Evolutionary conservation across 2,888 invertebrate species (phyloP), one percentile per base, ranked within the genome.

Genomic region (Muschampia plurimacula): DNA sequence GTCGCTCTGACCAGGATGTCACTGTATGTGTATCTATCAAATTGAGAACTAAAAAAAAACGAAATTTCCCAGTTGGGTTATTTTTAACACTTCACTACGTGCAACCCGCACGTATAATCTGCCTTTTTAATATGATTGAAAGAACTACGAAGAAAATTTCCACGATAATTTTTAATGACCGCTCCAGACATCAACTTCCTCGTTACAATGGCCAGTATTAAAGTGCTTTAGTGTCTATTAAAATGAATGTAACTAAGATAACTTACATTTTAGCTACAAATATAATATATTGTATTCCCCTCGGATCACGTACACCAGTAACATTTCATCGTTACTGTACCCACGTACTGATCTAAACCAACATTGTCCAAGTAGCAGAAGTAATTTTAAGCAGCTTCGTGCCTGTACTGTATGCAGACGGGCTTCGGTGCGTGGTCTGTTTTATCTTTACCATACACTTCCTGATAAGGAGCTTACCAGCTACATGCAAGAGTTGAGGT

Each of bases 381-480:
- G 60, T 74, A 39, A 32, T 39, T 10, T 55, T 55, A 55, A 55
- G 55, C 6, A 22, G 55, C 22, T 55, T 22, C 55, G 55, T 55
- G 22, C 22, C 10, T 22, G 55, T 55, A n/a, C 55, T 22, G 55
- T 55, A 22, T 55, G 55, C 10, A 55, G 55, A 86, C 87, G 84
- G 83, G 80, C 85, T 89, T 87, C 88, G 87, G 77, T 78, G 81
- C 78, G 87, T 87, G 86, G 89, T 85, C 82, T 86, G 88, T 84
- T 91, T 92, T 93, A 93, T 93, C 93, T 92, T 85, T 83, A 84
- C 89, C 89, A 90, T 91, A 92, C 91, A 91, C 87, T 86, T 89
- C 82, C 87, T 89, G 93, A 93, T 93, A 93, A 93, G 92, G 83
- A 91, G 92, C 91, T 93, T 89, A 89, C 88, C 83, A 86, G 81